Conservation (phyloP, 2,888 invertebrate species). For the Helicoverpa assulta region DNA sequence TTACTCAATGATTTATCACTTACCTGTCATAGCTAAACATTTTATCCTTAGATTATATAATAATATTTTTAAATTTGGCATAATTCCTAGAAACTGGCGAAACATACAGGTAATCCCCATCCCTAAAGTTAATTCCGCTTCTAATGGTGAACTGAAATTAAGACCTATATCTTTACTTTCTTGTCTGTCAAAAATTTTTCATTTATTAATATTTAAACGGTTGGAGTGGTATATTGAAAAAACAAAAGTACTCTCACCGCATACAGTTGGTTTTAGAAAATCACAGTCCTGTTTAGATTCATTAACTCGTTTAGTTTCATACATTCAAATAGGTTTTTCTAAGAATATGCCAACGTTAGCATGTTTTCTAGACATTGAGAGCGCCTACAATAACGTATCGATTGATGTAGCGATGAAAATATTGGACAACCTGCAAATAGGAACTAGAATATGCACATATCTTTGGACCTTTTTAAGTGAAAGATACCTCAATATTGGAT, state of each 20-base stretch:
- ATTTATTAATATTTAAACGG: neutral
- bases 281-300: neutral
- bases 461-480: neutral
- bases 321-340: neutral
- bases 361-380: slow-evolving; percentile 5
- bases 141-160: neutral
- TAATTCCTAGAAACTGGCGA: neutral
- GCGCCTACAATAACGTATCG: neutral
- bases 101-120: neutral
- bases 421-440: neutral
- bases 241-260: neutral
- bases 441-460: neutral
- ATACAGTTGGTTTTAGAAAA: neutral
- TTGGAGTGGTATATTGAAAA: neutral
- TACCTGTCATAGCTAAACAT: neutral
- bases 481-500: neutral
- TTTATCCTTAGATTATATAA: neutral
- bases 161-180: neutral
- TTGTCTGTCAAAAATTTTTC: neutral
- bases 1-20: slow-evolving; percentile 7
- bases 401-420: neutral
- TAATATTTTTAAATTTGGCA: neutral
- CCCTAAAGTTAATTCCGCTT: neutral
- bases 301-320: neutral
- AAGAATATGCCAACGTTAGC: neutral